Base-by-base conservation (phyloP, 2,113 vertebrate genomes). In the Cranoglanis bouderius region DNA sequence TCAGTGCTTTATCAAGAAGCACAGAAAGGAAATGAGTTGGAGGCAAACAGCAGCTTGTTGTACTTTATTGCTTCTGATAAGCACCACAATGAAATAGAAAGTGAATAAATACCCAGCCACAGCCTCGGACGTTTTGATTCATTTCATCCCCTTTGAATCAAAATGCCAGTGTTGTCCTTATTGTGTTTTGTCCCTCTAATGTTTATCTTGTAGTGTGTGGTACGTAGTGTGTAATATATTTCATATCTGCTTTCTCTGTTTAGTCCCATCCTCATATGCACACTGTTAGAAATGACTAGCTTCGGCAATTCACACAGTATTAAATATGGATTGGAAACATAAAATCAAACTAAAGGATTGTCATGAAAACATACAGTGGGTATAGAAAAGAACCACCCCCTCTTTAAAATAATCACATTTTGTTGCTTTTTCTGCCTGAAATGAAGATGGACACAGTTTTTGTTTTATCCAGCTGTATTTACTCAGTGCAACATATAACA, bases 1-100 rank as follows among this genome's bases (percentile, higher is more conserved):
- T 87, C 87, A 86, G n/a, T 88, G 78, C 74, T 65, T 87, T 80
- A 80, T 80, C 85, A 87, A 80, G 40, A 51, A 63, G 38, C 38
- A 61, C 70, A 49, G 74, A 78, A 74, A 78, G 83, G 77, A 86
- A 51, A 83, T 40, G 51, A 63, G 55, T 38, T 88, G 40, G 77
- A 49, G 59, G 82, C 75, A 63, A 83, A 82, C 57, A 53, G 24
- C n/a, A 82, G 82, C 49, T 63, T 85, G 55, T 78, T 72, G 59
- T 77, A 78, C 65, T 77, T 90, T 85, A 88, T 88, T 75, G 55
- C 74, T 75, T 67, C 80, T 86, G 89, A 88, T 88, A 88, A 82
- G 67, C 77, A 67, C 18, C 84, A 16, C 85, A 83, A 81, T 82
- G 43, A 88, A 32, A 77, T 10, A 59, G 35, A 78, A 65, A 85